Conservation (phyloP, 2,113 vertebrate species). For the Anguilla rostrata region DNA sequence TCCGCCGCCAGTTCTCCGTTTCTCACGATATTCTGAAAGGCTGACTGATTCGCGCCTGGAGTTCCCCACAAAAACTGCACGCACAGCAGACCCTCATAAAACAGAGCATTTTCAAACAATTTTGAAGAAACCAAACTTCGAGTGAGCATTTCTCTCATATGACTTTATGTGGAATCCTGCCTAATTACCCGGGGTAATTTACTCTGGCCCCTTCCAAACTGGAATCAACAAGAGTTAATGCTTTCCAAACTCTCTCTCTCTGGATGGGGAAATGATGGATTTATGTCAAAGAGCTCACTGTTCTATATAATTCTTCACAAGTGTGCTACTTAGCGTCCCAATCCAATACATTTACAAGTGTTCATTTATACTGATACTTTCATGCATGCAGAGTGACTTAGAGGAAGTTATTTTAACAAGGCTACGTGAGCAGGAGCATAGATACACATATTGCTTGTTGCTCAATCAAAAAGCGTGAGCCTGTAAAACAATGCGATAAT, state of each 20-base stretch:
- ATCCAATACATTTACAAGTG: too few relatives aligned
- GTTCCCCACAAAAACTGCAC: neutral
- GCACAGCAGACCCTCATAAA: neutral
- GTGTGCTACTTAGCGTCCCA: conserved; percentile 25
- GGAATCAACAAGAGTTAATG: conserved; percentile 49
- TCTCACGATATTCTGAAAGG: neutral
- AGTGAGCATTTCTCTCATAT: neutral
- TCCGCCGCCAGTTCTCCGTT: too few relatives aligned
- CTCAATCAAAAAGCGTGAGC: too few relatives aligned
- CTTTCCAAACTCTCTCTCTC: conserved; percentile 21
- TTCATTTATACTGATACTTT: too few relatives aligned
- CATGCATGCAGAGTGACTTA: too few relatives aligned
- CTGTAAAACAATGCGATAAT: too few relatives aligned
- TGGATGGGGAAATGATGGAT: conserved; percentile 43
- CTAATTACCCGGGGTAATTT: neutral
- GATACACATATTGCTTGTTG: too few relatives aligned
- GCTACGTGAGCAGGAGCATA: too few relatives aligned
- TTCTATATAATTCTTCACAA: conserved; percentile 46
- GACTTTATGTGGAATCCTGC: neutral
- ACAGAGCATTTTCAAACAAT: conserved; percentile 12
- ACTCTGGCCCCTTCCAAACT: conserved; percentile 36
- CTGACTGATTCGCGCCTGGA: neutral
- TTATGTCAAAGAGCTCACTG: conserved; percentile 58
- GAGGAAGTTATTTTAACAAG: too few relatives aligned
- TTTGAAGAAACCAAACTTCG: neutral